Conservation (phyloP, 2,888 invertebrate species). For the Torymus auratus region DNA sequence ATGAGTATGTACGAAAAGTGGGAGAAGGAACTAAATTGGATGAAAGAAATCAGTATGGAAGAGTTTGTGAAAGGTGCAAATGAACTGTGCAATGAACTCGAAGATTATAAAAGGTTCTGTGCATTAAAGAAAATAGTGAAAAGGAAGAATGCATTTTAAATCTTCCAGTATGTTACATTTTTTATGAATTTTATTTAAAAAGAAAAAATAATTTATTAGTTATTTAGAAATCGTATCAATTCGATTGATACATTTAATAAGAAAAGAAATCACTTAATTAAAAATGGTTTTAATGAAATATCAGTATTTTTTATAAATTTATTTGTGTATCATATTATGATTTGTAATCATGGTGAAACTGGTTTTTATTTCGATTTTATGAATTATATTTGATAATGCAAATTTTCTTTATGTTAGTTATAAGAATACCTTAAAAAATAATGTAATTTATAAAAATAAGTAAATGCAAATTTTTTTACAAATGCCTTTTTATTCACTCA, state of each 20-base stretch:
- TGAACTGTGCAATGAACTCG: slow-evolving; percentile 51
- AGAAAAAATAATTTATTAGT: neutral
- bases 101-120: slow-evolving; percentile 44
- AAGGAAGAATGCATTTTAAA: slow-evolving; percentile 48
- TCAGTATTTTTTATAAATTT: slow-evolving; percentile 4
- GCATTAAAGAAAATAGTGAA: slow-evolving; percentile 42
- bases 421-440: slow-evolving; percentile 26
- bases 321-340: neutral
- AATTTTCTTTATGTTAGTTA: slow-evolving; percentile 20
- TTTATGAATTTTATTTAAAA: slow-evolving; percentile 44
- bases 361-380: slow-evolving; percentile 28
- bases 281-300: neutral
- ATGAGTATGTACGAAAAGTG: slow-evolving; percentile 20
- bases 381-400: slow-evolving; percentile 25
- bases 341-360: slow-evolving; percentile 14
- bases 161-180: slow-evolving; percentile 17
- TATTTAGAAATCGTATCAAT: too few species aligned
- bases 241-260: neutral
- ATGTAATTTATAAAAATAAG: slow-evolving; percentile 25
- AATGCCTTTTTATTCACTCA: slow-evolving; percentile 20
- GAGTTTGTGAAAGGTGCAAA: slow-evolving; percentile 52
- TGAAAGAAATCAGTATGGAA: slow-evolving; percentile 56
- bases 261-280: neutral
- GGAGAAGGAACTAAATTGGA: slow-evolving; percentile 48
- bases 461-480: slow-evolving; percentile 31